phyloP scores from a whole-genome alignment of 2,888 invertebrate genomes.

The Erebia aethiops region DNA sequence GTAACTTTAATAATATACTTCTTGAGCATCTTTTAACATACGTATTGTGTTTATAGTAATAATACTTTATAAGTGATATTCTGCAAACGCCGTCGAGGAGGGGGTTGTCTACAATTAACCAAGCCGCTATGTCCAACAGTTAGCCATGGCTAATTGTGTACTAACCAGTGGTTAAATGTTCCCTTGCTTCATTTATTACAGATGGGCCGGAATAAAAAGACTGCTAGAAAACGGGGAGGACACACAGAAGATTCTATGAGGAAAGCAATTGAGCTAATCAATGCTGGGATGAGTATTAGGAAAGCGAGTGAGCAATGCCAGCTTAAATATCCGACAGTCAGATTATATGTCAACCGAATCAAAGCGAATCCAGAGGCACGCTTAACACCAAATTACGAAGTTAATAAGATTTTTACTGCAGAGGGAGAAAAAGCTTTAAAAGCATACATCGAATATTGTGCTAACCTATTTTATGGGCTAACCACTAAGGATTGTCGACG shows the following conservation, averaged over 20 bases:
- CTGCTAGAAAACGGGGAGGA: not conserved
- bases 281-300: not conserved
- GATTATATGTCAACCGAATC: not conserved
- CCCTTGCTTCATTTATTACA: not conserved
- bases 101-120: not conserved
- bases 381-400: slow-evolving; percentile 1
- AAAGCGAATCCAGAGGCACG: slow-evolving; percentile 2
- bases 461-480: not conserved
- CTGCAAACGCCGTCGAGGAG: not conserved
- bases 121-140: not conserved
- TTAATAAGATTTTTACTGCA: not conserved
- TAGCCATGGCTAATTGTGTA: slow-evolving; percentile 1
- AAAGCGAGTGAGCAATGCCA: not conserved
- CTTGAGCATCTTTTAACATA: not conserved
- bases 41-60: too few species aligned
- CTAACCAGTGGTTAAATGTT: not conserved
- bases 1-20: not conserved
- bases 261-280: not conserved
- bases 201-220: not conserved
- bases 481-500: too few species aligned
- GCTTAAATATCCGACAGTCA: slow-evolving; percentile 1
- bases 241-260: slow-evolving; percentile 1
- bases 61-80: not conserved
- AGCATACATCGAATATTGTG: not conserved
- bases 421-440: slow-evolving; percentile 4